Percentiles rank a stretch among this genome's conserved stretches.
These are phyloP conservation scores for Sinella curviseta DNA, from an alignment of 1,140 invertebrate genomes.

Conservation along the genomic window DNA sequence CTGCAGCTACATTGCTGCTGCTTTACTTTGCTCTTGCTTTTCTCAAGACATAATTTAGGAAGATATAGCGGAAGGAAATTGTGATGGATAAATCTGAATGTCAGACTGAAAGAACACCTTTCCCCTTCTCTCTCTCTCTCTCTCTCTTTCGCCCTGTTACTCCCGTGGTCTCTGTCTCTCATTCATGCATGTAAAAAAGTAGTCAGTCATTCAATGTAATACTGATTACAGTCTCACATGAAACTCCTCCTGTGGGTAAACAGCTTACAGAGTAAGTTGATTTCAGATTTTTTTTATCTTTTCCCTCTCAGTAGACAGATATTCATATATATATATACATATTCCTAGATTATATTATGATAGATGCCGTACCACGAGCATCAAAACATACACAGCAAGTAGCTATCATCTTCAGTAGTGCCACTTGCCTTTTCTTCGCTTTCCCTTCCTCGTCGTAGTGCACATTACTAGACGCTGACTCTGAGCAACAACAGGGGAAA, in stretches of 20 bases:
- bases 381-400: too few relatives aligned
- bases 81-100: constrained; percentile 18
- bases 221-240: background rate
- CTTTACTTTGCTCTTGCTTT: background rate
- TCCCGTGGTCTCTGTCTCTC: too few relatives aligned
- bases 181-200: too few relatives aligned
- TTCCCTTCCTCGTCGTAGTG: too few relatives aligned
- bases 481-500: too few relatives aligned
- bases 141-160: background rate
- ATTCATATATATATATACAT: too few relatives aligned
- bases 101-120: background rate
- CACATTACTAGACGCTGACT: too few relatives aligned
- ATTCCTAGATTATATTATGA: too few relatives aligned
- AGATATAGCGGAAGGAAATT: constrained; percentile 2
- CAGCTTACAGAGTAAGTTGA: background rate
- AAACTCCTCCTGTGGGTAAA: background rate
- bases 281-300: background rate
- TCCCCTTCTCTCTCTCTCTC: background rate
- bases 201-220: too few relatives aligned
- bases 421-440: too few relatives aligned
- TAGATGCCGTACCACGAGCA: too few relatives aligned
- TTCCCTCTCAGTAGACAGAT: background rate
- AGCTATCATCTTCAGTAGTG: too few relatives aligned
- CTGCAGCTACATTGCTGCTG: background rate
- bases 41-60: constrained; percentile 20